Base-by-base conservation (phyloP, 2,113 vertebrate genomes). In the Upupa epops region DNA sequence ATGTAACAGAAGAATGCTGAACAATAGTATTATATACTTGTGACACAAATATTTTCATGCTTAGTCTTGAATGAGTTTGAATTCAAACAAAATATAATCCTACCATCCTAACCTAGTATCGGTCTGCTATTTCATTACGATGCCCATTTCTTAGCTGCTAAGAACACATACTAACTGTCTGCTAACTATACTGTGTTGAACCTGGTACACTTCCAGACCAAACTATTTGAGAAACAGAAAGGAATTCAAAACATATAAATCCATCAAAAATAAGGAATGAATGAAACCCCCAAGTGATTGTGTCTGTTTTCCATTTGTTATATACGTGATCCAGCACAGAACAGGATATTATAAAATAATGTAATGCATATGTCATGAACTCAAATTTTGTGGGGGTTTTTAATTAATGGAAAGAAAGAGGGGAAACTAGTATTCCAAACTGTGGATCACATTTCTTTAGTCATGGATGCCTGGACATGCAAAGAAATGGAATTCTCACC, bases 221-320 rank as follows among this genome's bases (percentile, higher is more conserved):
- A 24, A 4, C 10, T 59, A 0, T 52, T 85, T 77, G 72, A 79
- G 83, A 93, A 21, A 61, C 75, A 85, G 70, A 87, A 95, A 77
- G 51, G 77, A 75, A 88, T 72, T 49, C 34, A 6, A 14, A 70
- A 20, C 28, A 12, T 64, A 32, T 74, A 84, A 84, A 64, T 68
- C 56, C 42, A 55, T 63, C 34, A 82, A 63, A 73, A 89, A 77
- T 37, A 92, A 56, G 68, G 69, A 76, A 75, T 58, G 26, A 75
- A 51, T 82, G 73, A 65, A 77, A 93, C 80, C 45, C 36, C 49
- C 56, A 52, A 83, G 15, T n/a, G 31, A 64, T 64, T 1, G 1
- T 82, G 82, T 83, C 86, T 93, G 79, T 70, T 93, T 89, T 79
- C 70, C 51, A 52, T 86, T 93, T 83, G 46, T 60, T 91, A 20